A percentile compares a stretch with the other conserved stretches of the same genome.
phyloP scores from a whole-genome alignment of 1,140 invertebrate genomes.

The Drosophila novamexicana region DNA sequence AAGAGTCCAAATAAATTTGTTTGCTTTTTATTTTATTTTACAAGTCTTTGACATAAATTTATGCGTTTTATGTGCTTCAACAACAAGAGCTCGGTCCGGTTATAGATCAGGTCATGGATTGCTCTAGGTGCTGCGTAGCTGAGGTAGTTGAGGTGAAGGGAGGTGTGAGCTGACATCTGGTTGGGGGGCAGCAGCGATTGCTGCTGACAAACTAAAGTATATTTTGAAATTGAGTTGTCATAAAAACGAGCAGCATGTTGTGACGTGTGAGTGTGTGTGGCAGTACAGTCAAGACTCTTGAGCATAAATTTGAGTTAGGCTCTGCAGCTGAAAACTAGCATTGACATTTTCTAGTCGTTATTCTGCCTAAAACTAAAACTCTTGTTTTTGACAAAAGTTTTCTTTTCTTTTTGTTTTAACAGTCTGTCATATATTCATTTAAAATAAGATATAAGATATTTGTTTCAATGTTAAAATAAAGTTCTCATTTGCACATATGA shows the following conservation, averaged over 20 bases:
- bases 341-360: too few relatives aligned
- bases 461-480: too few relatives aligned
- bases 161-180: neutral
- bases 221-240: constrained; percentile 80
- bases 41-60: constrained; percentile 80
- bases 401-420: too few relatives aligned
- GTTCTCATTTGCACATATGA: too few relatives aligned
- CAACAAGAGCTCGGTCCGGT: constrained; percentile 43
- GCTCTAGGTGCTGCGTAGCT: constrained; percentile 30
- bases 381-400: too few relatives aligned
- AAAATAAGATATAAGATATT: too few relatives aligned
- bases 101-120: constrained; percentile 67
- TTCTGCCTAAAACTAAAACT: too few relatives aligned
- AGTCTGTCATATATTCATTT: too few relatives aligned
- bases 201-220: constrained; percentile 73
- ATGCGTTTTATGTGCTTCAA: constrained; percentile 73
- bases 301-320: neutral
- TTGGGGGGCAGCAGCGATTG: constrained; percentile 20
- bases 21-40: constrained; percentile 52
- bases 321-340: too few relatives aligned
- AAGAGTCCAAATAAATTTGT: constrained; percentile 82
- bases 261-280: neutral
- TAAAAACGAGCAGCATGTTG: constrained; percentile 57
- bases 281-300: constrained; percentile 35
- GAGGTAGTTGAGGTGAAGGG: constrained; percentile 1